Evolutionary conservation across 2,888 invertebrate genomes (phyloP).

Genomic region (Phlogophora meticulosa): DNA sequence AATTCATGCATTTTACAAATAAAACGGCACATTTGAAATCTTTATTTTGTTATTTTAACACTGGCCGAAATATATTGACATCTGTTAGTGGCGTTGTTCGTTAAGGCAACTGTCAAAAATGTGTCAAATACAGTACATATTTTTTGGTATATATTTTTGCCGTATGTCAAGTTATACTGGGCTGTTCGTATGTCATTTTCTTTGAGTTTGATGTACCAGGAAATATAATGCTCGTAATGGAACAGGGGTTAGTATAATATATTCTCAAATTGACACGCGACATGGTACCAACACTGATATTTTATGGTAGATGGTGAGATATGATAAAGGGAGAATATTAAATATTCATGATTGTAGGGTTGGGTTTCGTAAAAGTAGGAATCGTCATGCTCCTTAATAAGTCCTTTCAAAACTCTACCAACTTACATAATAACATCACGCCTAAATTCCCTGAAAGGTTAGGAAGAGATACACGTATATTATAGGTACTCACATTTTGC

Average conservation of each 20-base stretch:
- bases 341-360: background rate
- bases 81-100: background rate
- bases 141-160: background rate
- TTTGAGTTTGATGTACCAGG: conserved; percentile 26
- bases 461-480: no score
- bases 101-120: background rate
- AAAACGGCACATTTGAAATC: conserved; percentile 42
- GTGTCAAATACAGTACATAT: background rate
- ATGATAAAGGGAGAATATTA: conserved; percentile 18
- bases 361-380: background rate
- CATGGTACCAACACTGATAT: conserved; percentile 13
- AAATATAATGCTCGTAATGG: conserved; percentile 46
- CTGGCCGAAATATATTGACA: conserved; percentile 12
- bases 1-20: conserved; percentile 58
- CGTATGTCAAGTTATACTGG: conserved; percentile 14
- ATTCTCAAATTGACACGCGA: conserved; percentile 35
- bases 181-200: conserved; percentile 16
- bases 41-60: conserved; percentile 22
- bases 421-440: no score
- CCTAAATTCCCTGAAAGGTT: no score
- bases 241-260: conserved; percentile 37
- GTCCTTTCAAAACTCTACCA: background rate
- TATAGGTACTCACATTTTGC: no score
- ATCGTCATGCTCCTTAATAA: no score
- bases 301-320: conserved; percentile 42